Conservation (phyloP, 2,888 invertebrate genomes). For the Venusia cambrica region DNA sequence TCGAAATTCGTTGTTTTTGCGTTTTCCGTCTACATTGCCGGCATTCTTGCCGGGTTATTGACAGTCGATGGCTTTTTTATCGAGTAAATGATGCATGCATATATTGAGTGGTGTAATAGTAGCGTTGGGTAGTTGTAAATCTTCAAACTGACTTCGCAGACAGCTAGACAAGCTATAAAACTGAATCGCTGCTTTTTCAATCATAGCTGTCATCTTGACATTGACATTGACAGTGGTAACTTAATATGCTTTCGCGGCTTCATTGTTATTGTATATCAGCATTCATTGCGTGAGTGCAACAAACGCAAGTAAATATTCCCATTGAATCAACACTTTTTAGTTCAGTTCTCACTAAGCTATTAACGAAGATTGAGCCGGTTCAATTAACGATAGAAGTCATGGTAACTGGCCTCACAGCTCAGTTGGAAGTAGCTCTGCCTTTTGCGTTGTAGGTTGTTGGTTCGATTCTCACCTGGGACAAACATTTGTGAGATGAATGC, state of each 20-base stretch:
- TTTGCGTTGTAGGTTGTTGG: too few species aligned
- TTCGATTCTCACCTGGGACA: too few species aligned
- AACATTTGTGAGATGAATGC: too few species aligned
- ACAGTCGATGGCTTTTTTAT: constrained; percentile 29
- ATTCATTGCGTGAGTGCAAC: constrained; percentile 37
- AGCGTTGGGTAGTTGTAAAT: constrained; percentile 22
- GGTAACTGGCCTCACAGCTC: constrained; percentile 4
- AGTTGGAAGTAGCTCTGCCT: too few species aligned
- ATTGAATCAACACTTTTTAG: constrained; percentile 42
- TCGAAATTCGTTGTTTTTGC: constrained; percentile 38
- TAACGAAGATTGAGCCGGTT: constrained; percentile 22
- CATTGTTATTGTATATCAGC: constrained; percentile 37
- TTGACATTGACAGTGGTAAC: constrained; percentile 22
- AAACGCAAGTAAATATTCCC: constrained; percentile 34
- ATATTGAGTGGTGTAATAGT: constrained; percentile 20
- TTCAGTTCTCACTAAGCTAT: constrained; percentile 47
- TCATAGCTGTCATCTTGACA: constrained; percentile 30
- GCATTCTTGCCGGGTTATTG: constrained; percentile 21
- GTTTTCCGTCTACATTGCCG: constrained; percentile 20
- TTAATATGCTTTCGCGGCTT: constrained; percentile 33
- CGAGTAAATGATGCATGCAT: constrained; percentile 24
- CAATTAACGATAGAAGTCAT: constrained; percentile 17
- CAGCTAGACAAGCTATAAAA: constrained; percentile 24
- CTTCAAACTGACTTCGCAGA: constrained; percentile 28
- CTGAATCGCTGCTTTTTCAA: constrained; percentile 30